Conservation (phyloP, 2,113 vertebrate genomes). For the Nasalis larvatus region DNA sequence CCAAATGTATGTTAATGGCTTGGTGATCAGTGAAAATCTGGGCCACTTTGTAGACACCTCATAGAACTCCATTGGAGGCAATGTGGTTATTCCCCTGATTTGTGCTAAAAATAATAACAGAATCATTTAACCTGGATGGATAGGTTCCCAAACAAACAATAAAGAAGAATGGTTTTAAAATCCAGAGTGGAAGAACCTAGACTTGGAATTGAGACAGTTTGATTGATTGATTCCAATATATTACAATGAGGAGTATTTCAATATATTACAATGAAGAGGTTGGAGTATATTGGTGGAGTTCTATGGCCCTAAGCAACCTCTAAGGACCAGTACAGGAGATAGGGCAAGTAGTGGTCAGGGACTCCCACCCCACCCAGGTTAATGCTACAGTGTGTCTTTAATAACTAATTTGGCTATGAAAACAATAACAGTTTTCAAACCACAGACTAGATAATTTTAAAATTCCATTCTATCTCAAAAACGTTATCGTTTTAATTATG, state of each 20-base stretch:
- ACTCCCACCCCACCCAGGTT: background rate
- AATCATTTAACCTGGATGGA: background rate
- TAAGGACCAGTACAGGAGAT: background rate
- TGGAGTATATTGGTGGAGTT: background rate
- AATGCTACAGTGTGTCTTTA: background rate
- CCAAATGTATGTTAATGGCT: background rate
- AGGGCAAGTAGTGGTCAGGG: background rate
- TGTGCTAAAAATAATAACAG: background rate
- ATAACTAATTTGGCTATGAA: background rate
- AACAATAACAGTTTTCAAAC: background rate
- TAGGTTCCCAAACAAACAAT: background rate
- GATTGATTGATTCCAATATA: background rate
- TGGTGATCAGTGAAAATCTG: background rate
- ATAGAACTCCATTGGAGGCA: background rate
- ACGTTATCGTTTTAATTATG: background rate
- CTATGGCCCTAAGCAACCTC: background rate
- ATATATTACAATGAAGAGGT: background rate
- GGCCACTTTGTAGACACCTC: background rate
- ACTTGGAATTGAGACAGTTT: background rate
- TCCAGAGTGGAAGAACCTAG: background rate
- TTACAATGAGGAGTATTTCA: too few species aligned
- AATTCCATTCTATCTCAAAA: background rate
- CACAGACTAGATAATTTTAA: background rate
- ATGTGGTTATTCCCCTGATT: background rate
- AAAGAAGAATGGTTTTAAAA: background rate